Evolutionary conservation across 2,797 vertebrate genomes (phyloP).

Genomic region (Telmatherina bonti): DNA sequence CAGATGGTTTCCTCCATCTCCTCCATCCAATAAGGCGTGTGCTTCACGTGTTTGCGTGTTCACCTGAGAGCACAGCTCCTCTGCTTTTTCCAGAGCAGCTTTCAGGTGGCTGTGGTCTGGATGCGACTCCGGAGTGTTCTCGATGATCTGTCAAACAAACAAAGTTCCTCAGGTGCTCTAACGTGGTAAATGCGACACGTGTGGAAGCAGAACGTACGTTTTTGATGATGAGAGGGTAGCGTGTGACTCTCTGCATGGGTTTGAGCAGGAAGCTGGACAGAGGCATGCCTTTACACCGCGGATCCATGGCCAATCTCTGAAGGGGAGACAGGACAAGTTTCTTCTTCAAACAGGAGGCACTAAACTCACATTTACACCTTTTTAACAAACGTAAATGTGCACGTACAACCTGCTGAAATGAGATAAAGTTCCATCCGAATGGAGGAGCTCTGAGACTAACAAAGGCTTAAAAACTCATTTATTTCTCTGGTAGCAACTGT

Average conservation of each 20-base stretch:
- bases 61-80: conserved; percentile 94
- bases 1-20: not conserved
- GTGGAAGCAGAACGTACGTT: conserved; percentile 85
- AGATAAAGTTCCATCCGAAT: not conserved
- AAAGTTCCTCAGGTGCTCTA: too few species aligned
- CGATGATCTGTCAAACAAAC: conserved; percentile 86
- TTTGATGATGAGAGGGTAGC: conserved; percentile 98
- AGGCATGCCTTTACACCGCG: conserved; percentile 97
- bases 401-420: not conserved
- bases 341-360: not conserved
- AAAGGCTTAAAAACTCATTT: too few species aligned
- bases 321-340: conserved; percentile 15
- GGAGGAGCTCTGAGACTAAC: too few species aligned
- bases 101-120: conserved; percentile 96
- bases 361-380: not conserved
- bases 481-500: not conserved
- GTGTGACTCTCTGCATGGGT: conserved; percentile 98
- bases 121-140: conserved; percentile 96
- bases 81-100: conserved; percentile 95
- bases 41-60: not conserved
- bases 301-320: conserved; percentile 97
- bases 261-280: conserved; percentile 98
- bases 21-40: too few species aligned
- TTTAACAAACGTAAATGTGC: not conserved
- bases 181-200: not conserved